These are phyloP conservation scores for Parascotia fuliginaria DNA, from an alignment of 2,888 invertebrate species.

Conservation along the genomic window DNA sequence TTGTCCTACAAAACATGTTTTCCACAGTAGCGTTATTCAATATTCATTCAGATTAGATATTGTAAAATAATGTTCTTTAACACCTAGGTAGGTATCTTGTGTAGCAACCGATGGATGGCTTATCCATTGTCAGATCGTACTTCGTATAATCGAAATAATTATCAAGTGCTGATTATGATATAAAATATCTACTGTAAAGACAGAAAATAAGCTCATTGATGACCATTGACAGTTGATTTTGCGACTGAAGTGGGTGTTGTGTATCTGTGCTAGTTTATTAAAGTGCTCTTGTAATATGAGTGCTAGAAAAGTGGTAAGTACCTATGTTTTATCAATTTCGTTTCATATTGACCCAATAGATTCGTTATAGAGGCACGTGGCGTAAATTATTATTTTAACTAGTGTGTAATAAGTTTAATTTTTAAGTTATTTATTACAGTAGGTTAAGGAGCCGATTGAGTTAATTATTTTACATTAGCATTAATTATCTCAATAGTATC, in stretches of 20 bases:
- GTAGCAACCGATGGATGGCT: slow-evolving; percentile 16
- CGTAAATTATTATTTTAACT: neutral
- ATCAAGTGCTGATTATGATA: slow-evolving; percentile 61
- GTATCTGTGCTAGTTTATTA: slow-evolving; percentile 44
- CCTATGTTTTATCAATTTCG: slow-evolving; percentile 5
- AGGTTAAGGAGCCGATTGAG: slow-evolving; percentile 28
- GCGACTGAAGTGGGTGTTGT: slow-evolving; percentile 58
- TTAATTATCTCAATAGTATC: slow-evolving; percentile 20
- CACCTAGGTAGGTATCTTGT: no score
- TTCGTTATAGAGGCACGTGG: no score
- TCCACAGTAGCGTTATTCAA: slow-evolving; percentile 22
- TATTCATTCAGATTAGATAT: slow-evolving; percentile 6
- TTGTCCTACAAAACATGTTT: slow-evolving; percentile 24
- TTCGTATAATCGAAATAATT: slow-evolving; percentile 37
- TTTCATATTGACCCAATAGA: neutral
- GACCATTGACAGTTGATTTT: slow-evolving; percentile 61
- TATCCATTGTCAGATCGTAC: slow-evolving; percentile 19
- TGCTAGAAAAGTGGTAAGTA: slow-evolving; percentile 41
- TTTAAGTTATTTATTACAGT: slow-evolving; percentile 17
- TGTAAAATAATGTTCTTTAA: no score
- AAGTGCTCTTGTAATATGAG: slow-evolving; percentile 44
- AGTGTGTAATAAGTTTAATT: neutral
- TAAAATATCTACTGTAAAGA: slow-evolving; percentile 60
- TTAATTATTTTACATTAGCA: slow-evolving; percentile 20
- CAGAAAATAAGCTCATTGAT: slow-evolving; percentile 50